Percentiles rank a stretch among this genome's conserved stretches.
phyloP scores from a whole-genome alignment of 2,113 vertebrate genomes.

The Lophura nycthemera region DNA sequence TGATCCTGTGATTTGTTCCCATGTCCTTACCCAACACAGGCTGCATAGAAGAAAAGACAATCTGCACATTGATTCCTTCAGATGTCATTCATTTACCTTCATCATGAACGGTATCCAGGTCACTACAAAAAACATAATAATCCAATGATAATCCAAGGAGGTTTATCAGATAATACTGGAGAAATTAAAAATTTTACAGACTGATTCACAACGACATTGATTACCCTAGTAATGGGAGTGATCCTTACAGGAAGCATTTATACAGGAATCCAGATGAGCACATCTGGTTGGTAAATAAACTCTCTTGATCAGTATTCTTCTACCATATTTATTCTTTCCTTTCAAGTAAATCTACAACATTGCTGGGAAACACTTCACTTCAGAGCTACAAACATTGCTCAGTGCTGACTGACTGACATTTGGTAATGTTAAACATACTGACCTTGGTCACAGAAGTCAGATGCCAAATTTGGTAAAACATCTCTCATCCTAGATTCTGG shows the following conservation, averaged over 20 bases:
- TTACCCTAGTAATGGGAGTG: neutral
- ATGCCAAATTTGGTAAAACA: neutral
- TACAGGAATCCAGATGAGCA: neutral
- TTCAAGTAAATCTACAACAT: neutral
- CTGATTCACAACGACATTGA: neutral
- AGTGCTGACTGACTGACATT: neutral
- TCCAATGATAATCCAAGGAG: neutral
- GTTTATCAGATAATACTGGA: neutral
- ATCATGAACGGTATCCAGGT: neutral
- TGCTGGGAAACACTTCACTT: fast-evolving
- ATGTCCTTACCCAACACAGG: too few species aligned
- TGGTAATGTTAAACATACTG: neutral
- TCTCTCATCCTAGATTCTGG: neutral
- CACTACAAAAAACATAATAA: neutral
- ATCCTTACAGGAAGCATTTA: neutral
- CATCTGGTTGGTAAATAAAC: neutral
- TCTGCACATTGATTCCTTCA: too few species aligned
- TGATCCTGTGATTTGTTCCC: too few species aligned
- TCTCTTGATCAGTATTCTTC: neutral
- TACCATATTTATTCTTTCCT: too few species aligned
- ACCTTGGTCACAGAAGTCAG: neutral
- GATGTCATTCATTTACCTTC: neutral
- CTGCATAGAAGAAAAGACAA: too few species aligned
- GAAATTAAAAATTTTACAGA: neutral
- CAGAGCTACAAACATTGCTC: neutral